Evolutionary conservation across 2,113 vertebrate genomes (phyloP), one percentile per base, ranked within the genome.

Genomic region (Apteryx owenii): DNA sequence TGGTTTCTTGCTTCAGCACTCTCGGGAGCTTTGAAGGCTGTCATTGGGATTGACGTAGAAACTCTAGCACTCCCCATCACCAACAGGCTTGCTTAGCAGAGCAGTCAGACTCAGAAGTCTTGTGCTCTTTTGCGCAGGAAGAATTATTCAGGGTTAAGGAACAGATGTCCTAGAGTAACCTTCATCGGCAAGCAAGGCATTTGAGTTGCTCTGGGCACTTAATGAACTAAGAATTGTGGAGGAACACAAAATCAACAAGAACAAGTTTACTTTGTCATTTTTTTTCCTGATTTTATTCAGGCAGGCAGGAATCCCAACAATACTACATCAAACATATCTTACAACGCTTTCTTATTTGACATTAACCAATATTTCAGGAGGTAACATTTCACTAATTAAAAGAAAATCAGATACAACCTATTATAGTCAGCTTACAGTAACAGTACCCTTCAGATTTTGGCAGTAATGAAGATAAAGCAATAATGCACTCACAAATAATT

Each of bases 381-480:
- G 82, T 90, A 95, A 69, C 65, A 66, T 83, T 94, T 91, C 89
- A 85, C 70, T 96, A 96, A 95, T 96, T 96, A 90, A 93, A 91
- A 91, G 81, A 92, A 94, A 97, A 96, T 84, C 80, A 79, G 51
- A 92, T 5, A 3, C 60, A 95, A 92, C 48, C 88, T 89, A 89
- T 95, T 92, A 91, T 9, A 92, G 81, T 65, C 90, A 93, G 16
- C 66, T 96, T 93, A 92, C 89, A 95, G 85, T 89, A 95, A 97
- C 10, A 93, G 75, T 48, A 80, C 78, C 82, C 91, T 95, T 97
- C 77, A 84, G 65, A 89, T 88, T 68, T 96, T 95, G 60, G 26
- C 61, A 95, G 93, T 51, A 96, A 96, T 89, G 82, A 83, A 93
- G 91, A 97, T 85, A 96, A 97, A 96, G 78, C 62, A 96, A 92